Base-by-base conservation (phyloP, 1,140 invertebrate species). In the Catajapyx aquilonaris region DNA sequence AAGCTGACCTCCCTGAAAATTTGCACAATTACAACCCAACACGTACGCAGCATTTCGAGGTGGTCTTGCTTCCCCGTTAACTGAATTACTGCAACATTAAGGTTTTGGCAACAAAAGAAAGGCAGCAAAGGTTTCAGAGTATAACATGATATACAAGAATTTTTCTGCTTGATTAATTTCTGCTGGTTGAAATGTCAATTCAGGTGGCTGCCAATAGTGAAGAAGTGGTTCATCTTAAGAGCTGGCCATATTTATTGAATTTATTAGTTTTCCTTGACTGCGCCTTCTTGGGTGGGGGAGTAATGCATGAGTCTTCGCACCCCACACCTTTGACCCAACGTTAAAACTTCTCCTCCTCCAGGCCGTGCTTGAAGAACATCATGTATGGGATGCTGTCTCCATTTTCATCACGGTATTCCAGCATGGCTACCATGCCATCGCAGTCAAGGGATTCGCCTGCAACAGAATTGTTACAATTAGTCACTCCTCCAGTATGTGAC, bases 281-380 rank as follows among this genome's bases (percentile, higher is more conserved):
- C 23, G 7, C 23, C 23, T 28, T 13, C 7, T 13, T 28, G 23
- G 7, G 23, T 9, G 7, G 7, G 7, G 23, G 7, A 7, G 7
- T 13, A 9, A 7, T 13, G 13, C 23, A 28, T 28, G 13, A 28
- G 23, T 9, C 7, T 9, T 9, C 23, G 7, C 23, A 28, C 23
- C 7, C 7, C 7, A 13, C 13, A 7, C 23, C 7, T 28, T 28
- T 28, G 7, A 7, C 23, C 23, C 7, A 28, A 16, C 10, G 31
- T 46, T 83, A 91, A 58, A 83, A 84, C 60, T 94, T 95, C 63
- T 95, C 88, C 61, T 93, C 87, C 36, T 78, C 69, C 33, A 95
- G 67, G 41, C 86, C 90, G 54, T 93, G 86, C 62, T 94, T 95
- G 60, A 91, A 90, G 58, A 91, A 90, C 75, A 90, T 86, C 49